These are phyloP conservation scores for Micrastur ruficollis DNA, from an alignment of 2,797 vertebrate species.

Conservation along the genomic window DNA sequence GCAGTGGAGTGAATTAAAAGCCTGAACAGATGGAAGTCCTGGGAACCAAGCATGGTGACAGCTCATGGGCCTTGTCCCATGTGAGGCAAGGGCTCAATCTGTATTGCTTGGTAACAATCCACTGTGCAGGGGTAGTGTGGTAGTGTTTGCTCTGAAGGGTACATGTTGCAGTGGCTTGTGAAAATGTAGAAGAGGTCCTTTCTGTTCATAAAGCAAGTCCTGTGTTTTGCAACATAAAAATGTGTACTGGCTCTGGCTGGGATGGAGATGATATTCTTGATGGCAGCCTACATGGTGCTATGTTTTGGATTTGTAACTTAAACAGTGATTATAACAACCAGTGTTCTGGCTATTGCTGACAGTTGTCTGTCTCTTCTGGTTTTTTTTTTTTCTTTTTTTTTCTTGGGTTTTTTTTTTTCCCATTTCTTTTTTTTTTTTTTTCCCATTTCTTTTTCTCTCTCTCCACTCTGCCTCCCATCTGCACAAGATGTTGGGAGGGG, in stretches of 20 bases:
- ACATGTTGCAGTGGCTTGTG: background rate
- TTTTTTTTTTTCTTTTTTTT: too few relatives aligned
- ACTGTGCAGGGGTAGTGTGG: fast-evolving
- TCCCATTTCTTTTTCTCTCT: too few relatives aligned
- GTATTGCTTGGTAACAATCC: background rate
- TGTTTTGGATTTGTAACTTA: background rate
- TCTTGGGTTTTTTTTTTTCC: too few relatives aligned
- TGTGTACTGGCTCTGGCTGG: background rate
- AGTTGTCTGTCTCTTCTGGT: too few relatives aligned
- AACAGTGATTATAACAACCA: background rate
- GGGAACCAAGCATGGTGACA: background rate
- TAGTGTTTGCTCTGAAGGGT: fast-evolving
- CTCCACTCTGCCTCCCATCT: background rate
- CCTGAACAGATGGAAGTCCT: background rate
- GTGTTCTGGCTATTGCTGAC: background rate
- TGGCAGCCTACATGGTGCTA: background rate
- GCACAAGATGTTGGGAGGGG: background rate
- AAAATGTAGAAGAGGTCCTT: background rate
- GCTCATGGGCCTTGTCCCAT: background rate
- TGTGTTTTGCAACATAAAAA: background rate
- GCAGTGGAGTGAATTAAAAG: background rate
- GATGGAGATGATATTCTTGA: background rate
- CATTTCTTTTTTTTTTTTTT: too few relatives aligned
- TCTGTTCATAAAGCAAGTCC: background rate
- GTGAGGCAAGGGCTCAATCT: background rate